Conservation (phyloP, 2,113 vertebrate species). For the Aepyceros melampus region DNA sequence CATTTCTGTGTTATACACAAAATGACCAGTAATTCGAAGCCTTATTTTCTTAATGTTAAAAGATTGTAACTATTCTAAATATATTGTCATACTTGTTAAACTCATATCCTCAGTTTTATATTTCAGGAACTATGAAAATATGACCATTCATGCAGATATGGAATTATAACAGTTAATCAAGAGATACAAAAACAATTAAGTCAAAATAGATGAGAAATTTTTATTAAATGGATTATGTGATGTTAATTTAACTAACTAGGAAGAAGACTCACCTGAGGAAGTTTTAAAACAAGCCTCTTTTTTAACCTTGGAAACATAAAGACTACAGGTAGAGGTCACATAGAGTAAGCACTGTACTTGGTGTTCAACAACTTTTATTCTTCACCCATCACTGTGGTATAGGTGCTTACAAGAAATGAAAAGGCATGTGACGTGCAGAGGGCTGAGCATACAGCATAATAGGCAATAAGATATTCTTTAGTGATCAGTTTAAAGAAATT, state of each 20-base stretch:
- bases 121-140: slow-evolving; percentile 43
- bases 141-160: not conserved
- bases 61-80: slow-evolving; percentile 31
- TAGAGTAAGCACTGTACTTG: not conserved
- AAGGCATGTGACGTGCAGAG: not conserved
- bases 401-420: not conserved
- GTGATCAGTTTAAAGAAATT: not conserved
- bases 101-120: slow-evolving; percentile 35
- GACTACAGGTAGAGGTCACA: not conserved
- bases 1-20: slow-evolving; percentile 34
- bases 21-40: slow-evolving; percentile 23
- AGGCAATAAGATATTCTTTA: not conserved
- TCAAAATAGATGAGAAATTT: slow-evolving; percentile 21
- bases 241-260: slow-evolving; percentile 13
- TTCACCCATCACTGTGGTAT: not conserved
- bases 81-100: slow-evolving; percentile 35
- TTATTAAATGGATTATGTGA: not conserved
- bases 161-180: slow-evolving; percentile 19
- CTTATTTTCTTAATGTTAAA: slow-evolving; percentile 40
- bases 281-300: not conserved
- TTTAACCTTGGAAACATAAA: not conserved
- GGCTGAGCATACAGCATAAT: not conserved
- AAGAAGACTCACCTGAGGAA: not conserved
- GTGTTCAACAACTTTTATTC: not conserved
- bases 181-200: not conserved